These are phyloP conservation scores for Carduelis carduelis DNA, from an alignment of 2,797 vertebrate species.

Conservation along the genomic window DNA sequence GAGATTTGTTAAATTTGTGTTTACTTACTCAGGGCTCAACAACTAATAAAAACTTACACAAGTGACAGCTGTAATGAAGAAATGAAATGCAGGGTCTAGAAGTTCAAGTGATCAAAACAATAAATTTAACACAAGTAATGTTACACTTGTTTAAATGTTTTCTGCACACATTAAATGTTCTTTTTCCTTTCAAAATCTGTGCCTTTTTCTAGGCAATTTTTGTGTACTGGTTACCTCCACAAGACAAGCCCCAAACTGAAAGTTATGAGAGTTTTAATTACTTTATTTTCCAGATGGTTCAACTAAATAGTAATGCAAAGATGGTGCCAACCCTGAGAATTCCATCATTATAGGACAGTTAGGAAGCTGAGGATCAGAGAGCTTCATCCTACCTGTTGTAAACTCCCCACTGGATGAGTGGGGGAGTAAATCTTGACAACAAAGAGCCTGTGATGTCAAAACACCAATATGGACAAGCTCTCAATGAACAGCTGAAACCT, in stretches of 20 bases:
- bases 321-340: neutral
- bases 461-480: neutral
- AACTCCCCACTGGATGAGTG: neutral
- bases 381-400: neutral
- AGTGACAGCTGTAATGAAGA: neutral
- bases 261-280: neutral
- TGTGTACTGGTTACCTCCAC: neutral
- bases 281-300: neutral
- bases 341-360: neutral
- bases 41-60: neutral
- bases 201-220: neutral
- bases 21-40: neutral
- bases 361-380: neutral
- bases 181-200: neutral
- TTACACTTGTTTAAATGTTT: neutral
- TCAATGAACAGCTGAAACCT: neutral
- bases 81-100: neutral
- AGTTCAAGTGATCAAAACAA: neutral
- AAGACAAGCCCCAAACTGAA: neutral
- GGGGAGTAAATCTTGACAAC: neutral
- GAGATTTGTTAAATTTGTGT: neutral
- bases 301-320: neutral
- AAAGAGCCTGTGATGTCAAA: neutral
- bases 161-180: fast-evolving
- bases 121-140: neutral